phyloP scores from a whole-genome alignment of 1,140 invertebrate species.

The Drosophila rhopaloa region DNA sequence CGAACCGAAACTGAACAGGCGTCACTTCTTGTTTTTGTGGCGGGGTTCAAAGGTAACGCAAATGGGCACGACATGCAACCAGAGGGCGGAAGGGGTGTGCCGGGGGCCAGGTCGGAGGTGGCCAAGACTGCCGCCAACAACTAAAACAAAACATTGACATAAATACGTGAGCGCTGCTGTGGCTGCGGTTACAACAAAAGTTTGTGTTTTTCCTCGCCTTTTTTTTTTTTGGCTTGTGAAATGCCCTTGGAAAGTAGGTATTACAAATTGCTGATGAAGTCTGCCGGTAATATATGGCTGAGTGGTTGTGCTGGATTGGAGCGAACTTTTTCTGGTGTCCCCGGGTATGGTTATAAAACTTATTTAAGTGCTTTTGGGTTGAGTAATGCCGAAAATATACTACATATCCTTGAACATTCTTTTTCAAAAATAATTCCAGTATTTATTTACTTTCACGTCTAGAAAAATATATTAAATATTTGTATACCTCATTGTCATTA shows the following conservation, averaged over 20 bases:
- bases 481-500: too few species aligned
- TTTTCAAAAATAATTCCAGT: neutral
- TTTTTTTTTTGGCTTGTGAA: conserved; percentile 26
- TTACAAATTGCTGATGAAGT: conserved; percentile 63
- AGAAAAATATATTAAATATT: too few species aligned
- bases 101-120: conserved; percentile 4
- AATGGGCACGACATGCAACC: conserved; percentile 78
- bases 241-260: conserved; percentile 59
- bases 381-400: neutral
- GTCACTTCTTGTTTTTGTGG: conserved; percentile 64
- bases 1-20: conserved; percentile 21
- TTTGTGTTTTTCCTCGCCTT: conserved; percentile 39
- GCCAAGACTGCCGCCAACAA: conserved; percentile 44
- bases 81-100: conserved; percentile 5
- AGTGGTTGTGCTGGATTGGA: conserved; percentile 25
- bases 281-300: conserved; percentile 38
- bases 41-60: conserved; percentile 78
- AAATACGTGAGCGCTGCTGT: conserved; percentile 66
- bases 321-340: neutral
- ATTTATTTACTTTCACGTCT: too few species aligned
- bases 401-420: neutral
- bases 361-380: conserved; percentile 1
- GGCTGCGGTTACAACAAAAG: conserved; percentile 63
- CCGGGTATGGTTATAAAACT: conserved; percentile 3
- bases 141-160: conserved; percentile 80